Evolutionary conservation across 2,797 vertebrate genomes (phyloP).

Genomic region (Myotis myotis): DNA sequence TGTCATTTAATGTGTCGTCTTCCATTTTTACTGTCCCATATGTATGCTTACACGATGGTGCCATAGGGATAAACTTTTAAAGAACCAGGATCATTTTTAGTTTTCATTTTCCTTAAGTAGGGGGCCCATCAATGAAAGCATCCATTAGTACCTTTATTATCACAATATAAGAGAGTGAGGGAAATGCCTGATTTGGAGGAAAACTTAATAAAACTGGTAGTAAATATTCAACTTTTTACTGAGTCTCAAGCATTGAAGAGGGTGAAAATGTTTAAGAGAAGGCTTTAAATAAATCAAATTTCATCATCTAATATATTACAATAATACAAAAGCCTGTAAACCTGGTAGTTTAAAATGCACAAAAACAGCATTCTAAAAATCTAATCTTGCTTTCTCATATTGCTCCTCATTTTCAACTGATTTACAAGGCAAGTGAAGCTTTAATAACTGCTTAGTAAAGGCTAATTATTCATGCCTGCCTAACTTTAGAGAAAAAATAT

Average conservation of each 20-base stretch:
- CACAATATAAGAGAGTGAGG: constrained; percentile 49
- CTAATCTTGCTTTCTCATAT: constrained; percentile 30
- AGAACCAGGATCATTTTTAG: constrained; percentile 87
- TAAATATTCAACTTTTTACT: constrained; percentile 56
- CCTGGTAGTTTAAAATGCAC: not conserved
- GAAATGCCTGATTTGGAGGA: constrained; percentile 7
- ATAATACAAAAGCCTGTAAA: constrained; percentile 52
- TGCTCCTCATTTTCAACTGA: constrained; percentile 35
- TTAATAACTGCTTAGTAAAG: constrained; percentile 58
- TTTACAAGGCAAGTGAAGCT: constrained; percentile 32
- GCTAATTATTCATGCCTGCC: constrained; percentile 70
- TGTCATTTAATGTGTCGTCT: constrained; percentile 99
- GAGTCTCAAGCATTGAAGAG: constrained; percentile 24
- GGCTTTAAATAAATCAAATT: constrained; percentile 76
- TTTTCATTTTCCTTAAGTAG: constrained; percentile 81
- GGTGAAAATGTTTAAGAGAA: constrained; percentile 71
- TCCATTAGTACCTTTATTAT: constrained; percentile 81
- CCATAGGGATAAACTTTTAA: constrained; percentile 98
- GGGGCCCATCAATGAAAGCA: constrained; percentile 78
- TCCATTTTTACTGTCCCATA: constrained; percentile 99
- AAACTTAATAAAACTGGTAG: constrained; percentile 32
- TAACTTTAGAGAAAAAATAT: constrained; percentile 52
- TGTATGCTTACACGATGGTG: constrained; percentile 99
- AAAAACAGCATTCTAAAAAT: constrained; percentile 55
- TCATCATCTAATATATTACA: constrained; percentile 54